Evolutionary conservation across 2,888 invertebrate genomes (phyloP), one percentile per base, ranked within the genome.

Genomic region (Pristionchus mayeri): DNA sequence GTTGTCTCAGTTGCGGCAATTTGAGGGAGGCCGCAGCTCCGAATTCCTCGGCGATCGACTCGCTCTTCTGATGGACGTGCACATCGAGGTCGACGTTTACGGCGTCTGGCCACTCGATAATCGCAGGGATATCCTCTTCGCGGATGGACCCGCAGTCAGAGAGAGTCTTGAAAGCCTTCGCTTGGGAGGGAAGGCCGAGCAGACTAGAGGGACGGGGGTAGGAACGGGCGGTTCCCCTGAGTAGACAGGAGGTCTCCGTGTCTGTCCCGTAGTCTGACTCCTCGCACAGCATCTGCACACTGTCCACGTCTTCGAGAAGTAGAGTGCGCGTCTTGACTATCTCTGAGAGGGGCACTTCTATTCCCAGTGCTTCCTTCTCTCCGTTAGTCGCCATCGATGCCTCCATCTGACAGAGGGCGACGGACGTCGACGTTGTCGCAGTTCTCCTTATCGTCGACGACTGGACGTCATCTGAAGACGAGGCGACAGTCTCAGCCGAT

Each of bases 281-380:
- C 85, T 91, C 91, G 85, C 91, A 91, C 3, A 91, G 63, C 91
- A 91, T 91, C 81, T 91, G 90, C 78, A 91, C 88, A 3, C 91
- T 91, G 40, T 85, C 86, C 30, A 87, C 84, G 76, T 91, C 91
- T 37, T 90, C 90, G n/a, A 86, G 81, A 34, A 88, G 40, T 3
- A 52, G 44, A 24, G 83, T 50, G 6, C n/a, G 16, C 7, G 83
- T 71, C 71, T 71, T 83, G 21, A 83, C 83, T 18, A 83, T 71
- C 52, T 83, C 83, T 4, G 83, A 71, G 21, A 83, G 83, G 21
- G 85, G 87, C 4, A 88, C 85, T 63, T 86, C 83, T 11, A 83
- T 57, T 3, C 30, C 83, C 30, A 83, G 50, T 30, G 37, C 37
- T n/a, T 83, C 83, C 54, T 40, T 71, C 27, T 83, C 83, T 30